Conservation (phyloP, 2,797 vertebrate genomes). For the Leptodactylus fallax region DNA sequence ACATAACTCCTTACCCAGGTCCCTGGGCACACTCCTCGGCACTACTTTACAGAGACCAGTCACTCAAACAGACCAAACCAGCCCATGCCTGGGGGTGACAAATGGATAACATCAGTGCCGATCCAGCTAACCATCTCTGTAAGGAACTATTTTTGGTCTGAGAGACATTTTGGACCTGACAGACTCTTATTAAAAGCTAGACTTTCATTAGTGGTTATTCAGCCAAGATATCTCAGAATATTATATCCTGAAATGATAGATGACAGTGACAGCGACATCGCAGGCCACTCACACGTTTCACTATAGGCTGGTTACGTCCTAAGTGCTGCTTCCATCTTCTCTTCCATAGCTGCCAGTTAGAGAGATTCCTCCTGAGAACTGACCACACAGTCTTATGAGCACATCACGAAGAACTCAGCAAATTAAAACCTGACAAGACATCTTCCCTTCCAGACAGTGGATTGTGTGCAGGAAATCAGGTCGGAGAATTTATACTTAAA, state of each 20-base stretch:
- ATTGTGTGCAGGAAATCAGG: not conserved
- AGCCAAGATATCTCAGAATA: not conserved
- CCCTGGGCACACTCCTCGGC: no score
- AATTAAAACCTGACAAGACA: constrained; percentile 1
- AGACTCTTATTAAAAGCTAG: no score
- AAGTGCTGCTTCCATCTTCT: not conserved
- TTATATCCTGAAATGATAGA: not conserved
- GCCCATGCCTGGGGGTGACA: no score
- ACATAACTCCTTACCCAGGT: no score
- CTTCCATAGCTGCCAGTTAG: not conserved
- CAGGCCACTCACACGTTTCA: not conserved
- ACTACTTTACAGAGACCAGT: no score
- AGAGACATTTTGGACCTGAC: no score
- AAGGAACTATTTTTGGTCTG: no score
- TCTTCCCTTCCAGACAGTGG: not conserved
- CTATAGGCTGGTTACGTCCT: not conserved
- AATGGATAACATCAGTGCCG: no score
- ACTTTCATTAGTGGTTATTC: no score
- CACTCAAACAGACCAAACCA: no score
- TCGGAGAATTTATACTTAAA: not conserved
- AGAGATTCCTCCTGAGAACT: not conserved
- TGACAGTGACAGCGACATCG: not conserved
- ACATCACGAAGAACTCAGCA: not conserved
- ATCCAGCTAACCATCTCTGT: no score
- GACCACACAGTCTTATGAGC: not conserved